These are phyloP conservation scores for Chaenodraco wilsoni DNA, from an alignment of 2,797 vertebrate species.

Conservation along the genomic window DNA sequence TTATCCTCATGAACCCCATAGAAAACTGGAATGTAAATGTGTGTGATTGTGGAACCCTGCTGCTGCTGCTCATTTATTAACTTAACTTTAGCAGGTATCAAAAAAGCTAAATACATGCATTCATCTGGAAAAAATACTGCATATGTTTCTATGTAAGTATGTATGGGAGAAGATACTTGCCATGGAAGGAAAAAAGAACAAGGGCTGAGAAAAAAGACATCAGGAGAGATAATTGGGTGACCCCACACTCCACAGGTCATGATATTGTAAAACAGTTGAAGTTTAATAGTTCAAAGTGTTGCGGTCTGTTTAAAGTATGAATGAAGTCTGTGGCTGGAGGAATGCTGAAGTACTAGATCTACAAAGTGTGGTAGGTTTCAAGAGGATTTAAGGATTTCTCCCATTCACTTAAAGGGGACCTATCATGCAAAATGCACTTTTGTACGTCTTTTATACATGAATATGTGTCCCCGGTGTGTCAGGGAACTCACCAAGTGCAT, in stretches of 20 bases:
- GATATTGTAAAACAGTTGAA: neutral
- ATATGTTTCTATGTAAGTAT: neutral
- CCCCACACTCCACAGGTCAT: neutral
- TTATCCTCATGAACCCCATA: conserved; percentile 5
- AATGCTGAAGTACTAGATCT: neutral
- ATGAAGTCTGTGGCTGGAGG: neutral
- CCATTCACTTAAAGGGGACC: neutral
- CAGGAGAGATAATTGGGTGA: neutral
- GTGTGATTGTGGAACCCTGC: neutral
- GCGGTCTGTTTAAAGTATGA: neutral
- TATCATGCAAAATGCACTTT: too few relatives aligned
- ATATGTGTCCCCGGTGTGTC: too few relatives aligned
- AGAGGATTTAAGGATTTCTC: neutral
- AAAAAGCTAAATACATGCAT: neutral
- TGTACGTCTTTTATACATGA: too few relatives aligned
- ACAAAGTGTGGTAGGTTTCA: neutral
- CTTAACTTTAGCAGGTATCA: neutral
- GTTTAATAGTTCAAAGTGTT: neutral
- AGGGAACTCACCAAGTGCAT: too few relatives aligned
- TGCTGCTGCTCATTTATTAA: neutral
- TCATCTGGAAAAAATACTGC: neutral
- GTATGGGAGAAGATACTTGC: neutral
- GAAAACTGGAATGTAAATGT: neutral
- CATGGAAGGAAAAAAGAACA: neutral
- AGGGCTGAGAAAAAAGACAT: neutral